phyloP scores from a whole-genome alignment of 2,888 invertebrate genomes.

The Rutpela maculata region DNA sequence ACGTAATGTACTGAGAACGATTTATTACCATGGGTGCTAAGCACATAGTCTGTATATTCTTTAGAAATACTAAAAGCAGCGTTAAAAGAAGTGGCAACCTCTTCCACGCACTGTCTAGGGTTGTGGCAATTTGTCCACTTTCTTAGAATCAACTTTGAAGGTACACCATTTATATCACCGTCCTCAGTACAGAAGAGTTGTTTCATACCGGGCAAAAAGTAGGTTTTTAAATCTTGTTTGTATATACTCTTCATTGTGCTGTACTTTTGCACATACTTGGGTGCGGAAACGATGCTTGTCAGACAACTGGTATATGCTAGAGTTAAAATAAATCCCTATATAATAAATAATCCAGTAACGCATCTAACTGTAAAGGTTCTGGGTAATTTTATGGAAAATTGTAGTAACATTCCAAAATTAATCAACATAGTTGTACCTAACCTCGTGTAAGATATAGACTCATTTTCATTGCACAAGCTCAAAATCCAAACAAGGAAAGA shows the following conservation, averaged over 20 bases:
- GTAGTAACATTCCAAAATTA: constrained; percentile 13
- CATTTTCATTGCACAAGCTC: constrained; percentile 12
- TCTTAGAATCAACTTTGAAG: neutral
- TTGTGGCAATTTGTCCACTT: constrained; percentile 1
- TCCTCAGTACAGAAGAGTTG: neutral
- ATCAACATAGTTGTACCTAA: constrained; percentile 15
- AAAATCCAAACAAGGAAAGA: constrained; percentile 35
- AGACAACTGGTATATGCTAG: constrained; percentile 41
- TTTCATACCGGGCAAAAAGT: constrained; percentile 8
- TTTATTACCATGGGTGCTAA: neutral
- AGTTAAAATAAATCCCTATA: constrained; percentile 33
- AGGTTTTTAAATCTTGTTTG: constrained; percentile 38
- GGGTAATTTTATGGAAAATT: constrained; percentile 10
- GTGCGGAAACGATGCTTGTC: constrained; percentile 40
- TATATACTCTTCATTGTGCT: constrained; percentile 43
- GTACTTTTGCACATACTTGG: constrained; percentile 39
- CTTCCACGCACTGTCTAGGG: neutral
- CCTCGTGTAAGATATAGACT: constrained; percentile 36
- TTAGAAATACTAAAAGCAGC: neutral
- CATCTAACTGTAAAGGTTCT: constrained; percentile 36
- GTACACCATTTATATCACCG: neutral
- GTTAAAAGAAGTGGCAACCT: neutral
- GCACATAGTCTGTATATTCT: constrained; percentile 6
- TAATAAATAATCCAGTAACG: constrained; percentile 28
- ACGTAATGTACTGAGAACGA: neutral